A percentile compares a stretch with the other conserved stretches of the same genome.
phyloP scores from a whole-genome alignment of 2,797 vertebrate species.

The Sebastes nivosus region DNA sequence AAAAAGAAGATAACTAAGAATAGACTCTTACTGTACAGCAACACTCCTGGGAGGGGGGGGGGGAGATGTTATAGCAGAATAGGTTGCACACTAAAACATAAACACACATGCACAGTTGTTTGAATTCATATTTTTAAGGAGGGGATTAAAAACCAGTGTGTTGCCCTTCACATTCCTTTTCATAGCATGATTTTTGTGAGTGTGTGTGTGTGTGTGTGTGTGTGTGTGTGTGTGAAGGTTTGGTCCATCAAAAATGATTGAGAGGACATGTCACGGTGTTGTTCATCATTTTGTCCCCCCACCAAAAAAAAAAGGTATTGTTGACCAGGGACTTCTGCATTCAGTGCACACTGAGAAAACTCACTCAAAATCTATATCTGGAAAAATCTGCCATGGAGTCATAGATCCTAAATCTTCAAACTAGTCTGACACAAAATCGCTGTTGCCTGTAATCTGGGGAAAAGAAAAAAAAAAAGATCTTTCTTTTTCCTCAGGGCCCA shows the following conservation, averaged over 20 bases:
- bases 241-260: slow-evolving; percentile 14
- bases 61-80: not conserved
- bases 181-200: not conserved
- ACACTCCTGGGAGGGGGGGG: not conserved
- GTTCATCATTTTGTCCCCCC: not conserved
- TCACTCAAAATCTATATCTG: not conserved
- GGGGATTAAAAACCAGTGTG: not conserved
- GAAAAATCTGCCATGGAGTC: slow-evolving; percentile 17
- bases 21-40: not conserved
- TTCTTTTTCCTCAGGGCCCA: not conserved
- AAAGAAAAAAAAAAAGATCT: not conserved
- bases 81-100: not conserved
- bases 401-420: slow-evolving; percentile 19
- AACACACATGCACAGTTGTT: not conserved
- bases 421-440: not conserved
- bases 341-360: slow-evolving; percentile 8
- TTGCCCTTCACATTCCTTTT: not conserved
- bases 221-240: not conserved
- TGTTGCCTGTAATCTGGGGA: not conserved
- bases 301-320: not conserved
- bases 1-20: not conserved
- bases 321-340: slow-evolving; percentile 2
- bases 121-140: not conserved
- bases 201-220: not conserved
- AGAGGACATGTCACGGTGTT: not conserved